Base-by-base conservation (phyloP, 2,113 vertebrate species). In the Ictalurus punctatus region DNA sequence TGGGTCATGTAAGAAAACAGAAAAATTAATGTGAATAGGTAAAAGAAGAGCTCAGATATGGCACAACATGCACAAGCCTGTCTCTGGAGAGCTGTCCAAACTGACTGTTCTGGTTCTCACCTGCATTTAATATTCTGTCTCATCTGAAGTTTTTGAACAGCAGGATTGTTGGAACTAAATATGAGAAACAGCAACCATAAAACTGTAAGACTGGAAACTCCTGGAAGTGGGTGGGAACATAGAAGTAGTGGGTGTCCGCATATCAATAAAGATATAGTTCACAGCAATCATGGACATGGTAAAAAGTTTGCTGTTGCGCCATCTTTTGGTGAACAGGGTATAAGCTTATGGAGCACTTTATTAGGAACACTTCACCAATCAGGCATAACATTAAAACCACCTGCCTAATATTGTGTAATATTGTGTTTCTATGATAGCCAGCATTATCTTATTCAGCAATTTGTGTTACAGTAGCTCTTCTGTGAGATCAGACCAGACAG, bases 71-170 rank as follows among this genome's bases (percentile, higher is more conserved):
- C 10, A 61, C 21, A 63, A 40, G 0, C 21, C 6, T 25, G 17
- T 23, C 34, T 61, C 14, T 86, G 54, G 21, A 78, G 37, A 86
- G 16, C 54, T 27, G 27, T 48, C 30, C 85, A 71, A 76, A 40
- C 52, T 14, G 44, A 67, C 34, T 58, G 30, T 17, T 73, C 48
- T 17, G 40, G 54, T 40, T 86, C 27, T 30, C n/a, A 58, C 21
- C 52, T 76, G 52, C 52, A 25, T 59, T 59, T 34, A 58, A 86
- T 74, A 23, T 86, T 86, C 84, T 74, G 84, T 54, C 13, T 34
- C 19, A 37, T 58, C 48, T 37, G 19, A 73, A 74, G 56, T 8
- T 23, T 85, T 73, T 52, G 27, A 73, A 48, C n/a, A 30, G 67
- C 3, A 2, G n/a, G 52, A 74, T 74, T 86, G 84, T 86, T 59